phyloP scores from a whole-genome alignment of 2,888 invertebrate species.

The Habrosyne pyritoides region DNA sequence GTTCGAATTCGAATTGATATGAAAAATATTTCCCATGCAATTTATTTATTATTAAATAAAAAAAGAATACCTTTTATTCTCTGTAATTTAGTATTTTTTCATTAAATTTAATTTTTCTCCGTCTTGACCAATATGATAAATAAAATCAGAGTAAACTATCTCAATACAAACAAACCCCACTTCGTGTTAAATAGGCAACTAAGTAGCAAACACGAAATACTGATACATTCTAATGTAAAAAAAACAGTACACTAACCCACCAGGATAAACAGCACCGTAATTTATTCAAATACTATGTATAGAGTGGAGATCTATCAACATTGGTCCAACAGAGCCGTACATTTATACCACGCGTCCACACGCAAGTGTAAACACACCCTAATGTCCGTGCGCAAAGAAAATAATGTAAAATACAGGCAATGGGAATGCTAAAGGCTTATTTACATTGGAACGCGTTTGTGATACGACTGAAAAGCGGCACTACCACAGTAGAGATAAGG shows the following conservation, averaged over 20 bases:
- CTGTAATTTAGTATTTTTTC: too few species aligned
- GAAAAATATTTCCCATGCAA: too few species aligned
- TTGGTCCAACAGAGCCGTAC: neutral
- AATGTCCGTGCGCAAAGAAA: constrained; percentile 10
- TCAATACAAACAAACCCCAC: too few species aligned
- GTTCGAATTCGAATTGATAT: too few species aligned
- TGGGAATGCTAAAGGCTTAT: constrained; percentile 6
- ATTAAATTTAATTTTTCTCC: too few species aligned
- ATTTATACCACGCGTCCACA: neutral
- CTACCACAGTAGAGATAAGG: neutral
- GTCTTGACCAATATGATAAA: too few species aligned
- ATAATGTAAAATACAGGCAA: constrained; percentile 8
- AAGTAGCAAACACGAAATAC: neutral
- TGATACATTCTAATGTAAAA: neutral
- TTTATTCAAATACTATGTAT: neutral
- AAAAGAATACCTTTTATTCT: too few species aligned
- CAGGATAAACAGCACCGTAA: neutral
- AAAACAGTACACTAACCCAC: neutral
- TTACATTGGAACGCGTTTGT: constrained; percentile 8
- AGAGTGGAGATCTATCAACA: neutral
- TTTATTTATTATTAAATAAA: too few species aligned
- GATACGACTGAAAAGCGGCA: neutral
- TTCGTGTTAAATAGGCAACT: too few species aligned
- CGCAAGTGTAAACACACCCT: constrained; percentile 8
- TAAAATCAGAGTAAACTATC: too few species aligned